phyloP scores from a whole-genome alignment of 1,140 invertebrate species.

The Coenobita brevimanus region DNA sequence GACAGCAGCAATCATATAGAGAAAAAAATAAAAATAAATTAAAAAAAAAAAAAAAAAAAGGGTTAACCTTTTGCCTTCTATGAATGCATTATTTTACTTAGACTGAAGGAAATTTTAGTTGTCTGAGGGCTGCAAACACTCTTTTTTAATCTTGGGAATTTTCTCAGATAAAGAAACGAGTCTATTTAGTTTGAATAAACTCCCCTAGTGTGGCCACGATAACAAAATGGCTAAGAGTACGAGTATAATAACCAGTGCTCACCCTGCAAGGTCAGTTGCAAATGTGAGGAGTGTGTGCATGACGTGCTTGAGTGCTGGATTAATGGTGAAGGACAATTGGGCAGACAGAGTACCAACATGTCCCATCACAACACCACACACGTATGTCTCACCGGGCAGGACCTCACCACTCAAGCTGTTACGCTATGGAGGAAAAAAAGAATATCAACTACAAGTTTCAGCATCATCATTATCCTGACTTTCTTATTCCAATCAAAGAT shows the following conservation, averaged over 20 bases:
- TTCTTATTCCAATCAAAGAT: background rate
- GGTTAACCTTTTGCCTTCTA: too few species aligned
- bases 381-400: constrained; percentile 87
- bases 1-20: too few species aligned
- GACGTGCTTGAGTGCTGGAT: constrained; percentile 81
- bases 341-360: constrained; percentile 77
- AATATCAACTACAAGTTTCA: background rate
- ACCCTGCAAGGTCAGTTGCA: constrained; percentile 80
- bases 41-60: too few species aligned
- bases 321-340: constrained; percentile 78
- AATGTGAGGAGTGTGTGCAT: constrained; percentile 81
- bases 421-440: constrained; percentile 75
- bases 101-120: too few species aligned
- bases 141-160: too few species aligned
- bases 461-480: background rate
- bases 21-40: too few species aligned
- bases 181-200: too few species aligned
- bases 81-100: too few species aligned
- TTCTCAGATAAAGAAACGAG: too few species aligned
- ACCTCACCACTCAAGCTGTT: constrained; percentile 83
- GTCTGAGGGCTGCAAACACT: too few species aligned
- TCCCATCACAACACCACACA: constrained; percentile 76
- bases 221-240: too few species aligned
- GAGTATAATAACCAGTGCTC: constrained; percentile 71
- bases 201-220: too few species aligned